Percentiles rank a stretch among this genome's conserved stretches.
These are phyloP conservation scores for Torymus aiolomorphi DNA, from an alignment of 2,888 invertebrate genomes.

Conservation along the genomic window DNA sequence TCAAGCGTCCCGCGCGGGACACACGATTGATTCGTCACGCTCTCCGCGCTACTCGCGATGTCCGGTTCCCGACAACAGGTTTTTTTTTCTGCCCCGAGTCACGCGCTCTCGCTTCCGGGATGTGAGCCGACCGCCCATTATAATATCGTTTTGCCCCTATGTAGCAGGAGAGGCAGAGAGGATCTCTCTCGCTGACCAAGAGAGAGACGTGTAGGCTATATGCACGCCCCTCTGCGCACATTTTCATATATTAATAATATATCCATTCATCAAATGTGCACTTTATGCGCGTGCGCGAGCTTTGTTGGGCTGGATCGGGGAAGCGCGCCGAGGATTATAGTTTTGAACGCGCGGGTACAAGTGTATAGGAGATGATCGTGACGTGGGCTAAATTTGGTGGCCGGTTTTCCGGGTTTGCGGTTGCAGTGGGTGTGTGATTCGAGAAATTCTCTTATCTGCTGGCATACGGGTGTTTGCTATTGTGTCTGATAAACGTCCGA, in stretches of 20 bases:
- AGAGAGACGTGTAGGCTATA: no score
- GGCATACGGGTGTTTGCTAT: no score
- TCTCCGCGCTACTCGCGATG: conserved; percentile 67
- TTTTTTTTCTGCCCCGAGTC: not conserved
- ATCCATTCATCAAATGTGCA: conserved; percentile 43
- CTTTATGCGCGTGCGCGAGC: not conserved
- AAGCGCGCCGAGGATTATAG: not conserved
- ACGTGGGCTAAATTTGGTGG: no score
- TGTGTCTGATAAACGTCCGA: no score
- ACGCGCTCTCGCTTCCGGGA: conserved; percentile 28
- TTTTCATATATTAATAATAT: conserved; percentile 51
- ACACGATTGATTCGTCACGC: conserved; percentile 60
- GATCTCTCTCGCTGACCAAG: conserved; percentile 12
- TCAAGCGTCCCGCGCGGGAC: not conserved
- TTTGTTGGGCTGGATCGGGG: not conserved
- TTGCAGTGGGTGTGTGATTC: no score
- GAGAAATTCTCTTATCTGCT: no score
- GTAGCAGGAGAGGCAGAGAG: not conserved
- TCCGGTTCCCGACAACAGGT: conserved; percentile 46
- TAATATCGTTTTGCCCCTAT: conserved; percentile 14
- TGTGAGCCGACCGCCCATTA: not conserved
- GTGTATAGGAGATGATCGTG: no score
- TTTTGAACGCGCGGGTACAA: not conserved
- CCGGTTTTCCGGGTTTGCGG: no score
- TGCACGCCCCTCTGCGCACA: conserved; percentile 25